A percentile compares a stretch with the other conserved stretches of the same genome.
Conservation (phyloP, 2,888 invertebrate species). For the Stramonita haemastoma region DNA sequence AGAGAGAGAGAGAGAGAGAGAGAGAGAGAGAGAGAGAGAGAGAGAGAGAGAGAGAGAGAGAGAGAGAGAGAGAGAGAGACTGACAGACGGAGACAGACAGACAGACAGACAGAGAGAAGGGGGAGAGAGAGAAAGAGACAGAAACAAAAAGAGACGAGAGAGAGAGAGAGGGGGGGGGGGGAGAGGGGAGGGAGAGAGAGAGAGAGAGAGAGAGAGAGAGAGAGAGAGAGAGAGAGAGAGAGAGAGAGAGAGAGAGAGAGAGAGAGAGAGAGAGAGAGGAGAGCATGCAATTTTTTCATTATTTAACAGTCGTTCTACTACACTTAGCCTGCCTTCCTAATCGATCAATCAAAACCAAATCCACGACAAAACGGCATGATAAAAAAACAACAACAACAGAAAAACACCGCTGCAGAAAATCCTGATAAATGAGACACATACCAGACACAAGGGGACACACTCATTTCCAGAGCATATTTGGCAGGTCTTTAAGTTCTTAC, state of each 20-base stretch:
- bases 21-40: neutral
- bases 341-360: neutral
- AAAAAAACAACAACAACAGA: too few relatives aligned
- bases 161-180: too few relatives aligned
- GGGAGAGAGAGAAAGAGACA: neutral
- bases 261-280: neutral
- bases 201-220: slow-evolving; percentile 10
- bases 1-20: slow-evolving; percentile 10
- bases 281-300: too few relatives aligned
- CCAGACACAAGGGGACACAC: too few relatives aligned
- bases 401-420: too few relatives aligned
- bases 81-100: too few relatives aligned
- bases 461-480: too few relatives aligned
- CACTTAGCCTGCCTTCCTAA: neutral
- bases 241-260: neutral
- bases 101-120: neutral
- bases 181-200: neutral
- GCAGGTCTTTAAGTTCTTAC: too few relatives aligned
- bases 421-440: too few relatives aligned
- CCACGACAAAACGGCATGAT: neutral
- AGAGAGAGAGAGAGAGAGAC: slow-evolving; percentile 10
- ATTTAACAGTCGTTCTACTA: too few relatives aligned
- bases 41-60: neutral
- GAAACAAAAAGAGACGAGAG: neutral
- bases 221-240: neutral